These are phyloP conservation scores for Paralinhomoeus sp. DNA, from an alignment of 2,888 invertebrate genomes.

Conservation along the genomic window DNA sequence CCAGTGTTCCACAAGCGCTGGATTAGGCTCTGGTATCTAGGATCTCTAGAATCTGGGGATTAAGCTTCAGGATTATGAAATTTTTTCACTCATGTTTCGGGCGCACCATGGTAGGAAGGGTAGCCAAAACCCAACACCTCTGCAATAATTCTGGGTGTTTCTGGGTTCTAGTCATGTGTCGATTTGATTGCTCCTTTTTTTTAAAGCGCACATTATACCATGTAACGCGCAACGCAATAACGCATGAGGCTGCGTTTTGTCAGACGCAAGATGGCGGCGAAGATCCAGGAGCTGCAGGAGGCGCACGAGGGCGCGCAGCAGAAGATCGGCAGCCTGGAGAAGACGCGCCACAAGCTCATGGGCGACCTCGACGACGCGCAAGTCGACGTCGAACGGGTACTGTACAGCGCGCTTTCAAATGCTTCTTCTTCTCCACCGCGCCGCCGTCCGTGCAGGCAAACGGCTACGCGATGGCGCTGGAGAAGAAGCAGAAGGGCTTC, in stretches of 20 bases:
- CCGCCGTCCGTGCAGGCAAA: slow-evolving; percentile 12
- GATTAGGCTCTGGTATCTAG: no score
- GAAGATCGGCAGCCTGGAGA: slow-evolving; percentile 81
- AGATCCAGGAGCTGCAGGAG: slow-evolving; percentile 52
- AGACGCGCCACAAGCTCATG: slow-evolving; percentile 82
- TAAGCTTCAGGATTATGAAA: no score
- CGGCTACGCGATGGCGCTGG: slow-evolving; percentile 51
- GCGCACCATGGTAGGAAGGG: no score
- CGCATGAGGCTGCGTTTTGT: neutral
- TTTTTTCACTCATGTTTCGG: no score
- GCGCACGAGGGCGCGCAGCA: slow-evolving; percentile 72
- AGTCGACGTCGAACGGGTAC: slow-evolving; percentile 68
- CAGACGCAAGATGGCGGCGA: slow-evolving; percentile 46
- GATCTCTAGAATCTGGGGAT: no score
- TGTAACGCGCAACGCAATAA: neutral
- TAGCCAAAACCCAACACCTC: no score
- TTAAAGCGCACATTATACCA: no score
- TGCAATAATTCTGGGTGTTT: no score
- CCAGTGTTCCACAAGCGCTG: neutral
- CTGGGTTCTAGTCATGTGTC: neutral
- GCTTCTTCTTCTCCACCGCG: neutral
- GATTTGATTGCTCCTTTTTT: no score
- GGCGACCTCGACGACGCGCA: slow-evolving; percentile 83
- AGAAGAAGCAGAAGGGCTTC: slow-evolving; percentile 97
- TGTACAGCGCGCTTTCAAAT: slow-evolving; percentile 15